Base-by-base conservation (phyloP, 2,797 vertebrate genomes). In the Danio albolineatus region DNA sequence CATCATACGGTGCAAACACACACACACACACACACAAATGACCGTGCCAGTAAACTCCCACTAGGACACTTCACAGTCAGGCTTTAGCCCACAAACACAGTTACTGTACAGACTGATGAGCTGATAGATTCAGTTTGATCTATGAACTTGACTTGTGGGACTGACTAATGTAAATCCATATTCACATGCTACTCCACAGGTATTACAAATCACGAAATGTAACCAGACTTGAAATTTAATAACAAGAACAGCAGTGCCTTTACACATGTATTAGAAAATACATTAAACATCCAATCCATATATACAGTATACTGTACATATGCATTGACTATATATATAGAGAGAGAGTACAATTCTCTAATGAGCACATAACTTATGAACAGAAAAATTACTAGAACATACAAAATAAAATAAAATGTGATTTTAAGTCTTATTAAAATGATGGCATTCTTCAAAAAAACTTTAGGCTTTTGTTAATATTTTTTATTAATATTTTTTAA, bases 21-120 rank as follows among this genome's bases (percentile, higher is more conserved):
- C n/a, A n/a, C n/a, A 28, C 28, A 28, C 28, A 28, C 28, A 80
- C 36, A 85, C 80, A 74, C 70, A 71, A 66, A 59, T 73, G 43
- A 64, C 17, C 56, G 10, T 12, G 4, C 48, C 44, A 43, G 41
- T 10, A 46, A 17, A 73, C 38, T 73, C 43, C 64, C 62, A 5
- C 14, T 56, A 21, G 65, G 53, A 39, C 4, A 28, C 48, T 71
- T 67, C 54, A 62, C 72, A 73, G 39, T 44, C 41, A 28, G 44
- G 41, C 66, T 73, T 44, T 60, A 67, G 48, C 19, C 61, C 53
- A 43, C 60, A 54, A 39, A 66, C 39, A 82, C 73, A 72, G 17
- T 3, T 28, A 28, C 28, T 28, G 28, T 28, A 64, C 65, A 72
- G 65, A 41, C 46, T 28, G 19, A 54, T 39, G 17, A 49, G 44